Evolutionary conservation across 1,140 invertebrate genomes (phyloP), one percentile per base, ranked within the genome.

Genomic region (Tetragnatha versicolor): DNA sequence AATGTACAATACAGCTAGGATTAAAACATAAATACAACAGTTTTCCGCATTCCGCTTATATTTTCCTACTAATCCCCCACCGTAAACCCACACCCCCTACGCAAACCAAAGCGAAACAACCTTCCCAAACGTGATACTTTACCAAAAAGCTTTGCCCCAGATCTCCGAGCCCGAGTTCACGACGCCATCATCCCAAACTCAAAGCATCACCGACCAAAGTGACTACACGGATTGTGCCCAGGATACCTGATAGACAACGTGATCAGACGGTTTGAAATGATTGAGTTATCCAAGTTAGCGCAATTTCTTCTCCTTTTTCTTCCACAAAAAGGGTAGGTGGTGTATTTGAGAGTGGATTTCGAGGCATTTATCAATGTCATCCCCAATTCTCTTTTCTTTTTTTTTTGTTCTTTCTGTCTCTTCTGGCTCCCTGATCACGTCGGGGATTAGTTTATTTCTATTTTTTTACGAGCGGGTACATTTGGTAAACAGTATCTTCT

Each of bases 301-400:
- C 22, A 47, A 51, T 69, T 69, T 69, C 68, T 55, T 29, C 42
- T 70, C 0, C 9, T 10, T 63, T 55, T 70, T 6, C 12, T 70
- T 70, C 33, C 9, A 9, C n/a, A 9, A 29, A 29, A 3, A 29
- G 1, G 37, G 31, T 10, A 6, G 31, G 51, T 51, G 51, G 6
- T 37, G 25, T 39, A 58, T 70, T 55, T 39, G 33, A 58, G 33
- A 29, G 29, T 27, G 27, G 51, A 55, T 70, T 49, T 33, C 22
- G 20, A 37, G 58, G 22, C 68, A 70, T 70, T 70, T 70, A 70
- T 70, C 68, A 70, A 70, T 70, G 68, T 70, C 68, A 69, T 51
- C 27, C 37, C 2, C 1, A 17, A 12, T 69, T 53, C 27, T 69
- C 35, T 49, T 9, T 35, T 35, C 31, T 20, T 58, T 58, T n/a